Percentiles rank a stretch among this genome's conserved stretches.
These are phyloP conservation scores for Delichon dasypus DNA, from an alignment of 2,797 vertebrate genomes.

Conservation along the genomic window DNA sequence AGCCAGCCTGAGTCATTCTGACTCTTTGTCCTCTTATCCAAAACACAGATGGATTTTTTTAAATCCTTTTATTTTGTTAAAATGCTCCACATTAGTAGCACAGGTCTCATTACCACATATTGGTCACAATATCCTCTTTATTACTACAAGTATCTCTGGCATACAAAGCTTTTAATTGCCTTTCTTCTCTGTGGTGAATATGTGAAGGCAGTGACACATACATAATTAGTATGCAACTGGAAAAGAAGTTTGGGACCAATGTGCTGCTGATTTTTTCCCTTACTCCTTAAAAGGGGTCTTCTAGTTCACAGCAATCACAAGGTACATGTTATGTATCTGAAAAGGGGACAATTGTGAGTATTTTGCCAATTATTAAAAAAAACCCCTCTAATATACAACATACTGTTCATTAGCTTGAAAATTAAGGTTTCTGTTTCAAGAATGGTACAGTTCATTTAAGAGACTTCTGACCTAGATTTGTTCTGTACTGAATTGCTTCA, in stretches of 20 bases:
- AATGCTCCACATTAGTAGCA: neutral
- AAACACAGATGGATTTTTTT: neutral
- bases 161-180: neutral
- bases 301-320: neutral
- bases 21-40: neutral
- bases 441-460: neutral
- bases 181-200: neutral
- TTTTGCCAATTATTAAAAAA: neutral
- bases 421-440: neutral
- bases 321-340: neutral
- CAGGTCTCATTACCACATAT: neutral
- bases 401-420: neutral
- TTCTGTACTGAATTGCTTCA: neutral
- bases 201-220: neutral
- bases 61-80: neutral
- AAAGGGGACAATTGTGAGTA: neutral
- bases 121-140: neutral
- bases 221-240: neutral
- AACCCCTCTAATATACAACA: neutral
- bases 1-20: neutral
- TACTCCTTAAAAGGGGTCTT: neutral
- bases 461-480: slow-evolving; percentile 22
- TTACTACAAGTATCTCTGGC: neutral
- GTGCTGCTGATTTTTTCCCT: neutral
- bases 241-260: neutral